A percentile compares a stretch with the other conserved stretches of the same genome.
Evolutionary conservation across 1,140 invertebrate genomes (phyloP).

Genomic region (Charaxes varanes): DNA sequence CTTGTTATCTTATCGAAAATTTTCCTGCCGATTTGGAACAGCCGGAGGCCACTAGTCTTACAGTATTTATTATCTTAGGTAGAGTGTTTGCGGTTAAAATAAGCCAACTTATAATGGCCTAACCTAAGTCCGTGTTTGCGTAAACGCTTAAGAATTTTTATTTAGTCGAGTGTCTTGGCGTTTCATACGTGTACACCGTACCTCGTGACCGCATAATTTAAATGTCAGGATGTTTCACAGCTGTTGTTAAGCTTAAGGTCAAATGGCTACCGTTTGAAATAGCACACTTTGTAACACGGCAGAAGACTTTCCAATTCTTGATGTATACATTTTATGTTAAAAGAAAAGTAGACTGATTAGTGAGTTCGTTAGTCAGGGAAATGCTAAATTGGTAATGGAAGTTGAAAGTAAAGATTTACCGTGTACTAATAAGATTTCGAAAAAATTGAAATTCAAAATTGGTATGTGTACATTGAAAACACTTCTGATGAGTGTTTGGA

Average conservation of each 20-base stretch:
- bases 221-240: constrained; percentile 21
- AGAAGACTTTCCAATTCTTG: too few relatives aligned
- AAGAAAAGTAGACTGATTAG: too few relatives aligned
- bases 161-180: constrained; percentile 12
- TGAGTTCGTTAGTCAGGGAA: too few relatives aligned
- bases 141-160: constrained; percentile 22
- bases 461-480: too few relatives aligned
- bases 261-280: neutral
- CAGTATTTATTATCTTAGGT: constrained; percentile 36
- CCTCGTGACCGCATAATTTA: constrained; percentile 32
- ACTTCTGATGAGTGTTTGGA: too few relatives aligned
- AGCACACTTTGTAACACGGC: too few relatives aligned
- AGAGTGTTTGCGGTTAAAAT: constrained; percentile 36
- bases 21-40: constrained; percentile 9
- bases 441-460: too few relatives aligned
- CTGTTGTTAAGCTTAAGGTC: neutral
- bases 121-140: constrained; percentile 19
- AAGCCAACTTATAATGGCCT: constrained; percentile 23
- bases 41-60: constrained; percentile 28
- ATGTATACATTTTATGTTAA: too few relatives aligned
- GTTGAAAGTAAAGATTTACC: too few relatives aligned
- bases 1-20: constrained; percentile 44
- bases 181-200: constrained; percentile 5
- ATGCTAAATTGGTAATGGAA: too few relatives aligned
- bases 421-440: too few relatives aligned